These are phyloP conservation scores for Isoperla grammatica DNA, from an alignment of 2,888 invertebrate species.

Conservation along the genomic window DNA sequence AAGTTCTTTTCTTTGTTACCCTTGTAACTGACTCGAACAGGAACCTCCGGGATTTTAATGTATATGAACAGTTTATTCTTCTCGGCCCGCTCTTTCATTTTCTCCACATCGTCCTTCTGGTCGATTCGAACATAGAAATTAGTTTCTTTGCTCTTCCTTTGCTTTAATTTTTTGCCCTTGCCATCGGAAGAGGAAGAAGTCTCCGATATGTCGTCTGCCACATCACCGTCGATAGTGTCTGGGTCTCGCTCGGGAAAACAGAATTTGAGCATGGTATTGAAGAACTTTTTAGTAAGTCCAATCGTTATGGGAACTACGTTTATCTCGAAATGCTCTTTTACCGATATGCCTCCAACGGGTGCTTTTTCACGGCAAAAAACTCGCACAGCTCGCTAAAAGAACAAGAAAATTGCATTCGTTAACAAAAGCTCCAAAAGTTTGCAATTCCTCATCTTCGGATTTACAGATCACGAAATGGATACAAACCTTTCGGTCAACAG, in stretches of 20 bases:
- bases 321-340: constrained; percentile 98
- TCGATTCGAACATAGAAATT: constrained; percentile 87
- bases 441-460: neutral
- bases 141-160: constrained; percentile 60
- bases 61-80: constrained; percentile 98
- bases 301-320: constrained; percentile 92
- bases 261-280: constrained; percentile 94
- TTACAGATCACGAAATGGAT: constrained; percentile 8
- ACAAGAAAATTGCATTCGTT: constrained; percentile 24
- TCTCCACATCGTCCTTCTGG: constrained; percentile 90
- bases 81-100: constrained; percentile 97
- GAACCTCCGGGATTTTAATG: constrained; percentile 97
- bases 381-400: constrained; percentile 67
- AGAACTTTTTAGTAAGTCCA: constrained; percentile 91
- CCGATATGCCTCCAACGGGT: constrained; percentile 97
- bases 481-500: constrained; percentile 72
- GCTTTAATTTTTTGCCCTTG: constrained; percentile 33
- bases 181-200: constrained; percentile 45
- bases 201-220: constrained; percentile 45
- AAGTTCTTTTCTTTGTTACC: constrained; percentile 98
- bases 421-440: neutral
- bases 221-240: constrained; percentile 70
- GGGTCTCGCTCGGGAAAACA: constrained; percentile 94
- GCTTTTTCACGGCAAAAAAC: constrained; percentile 94
- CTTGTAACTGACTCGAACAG: constrained; percentile 88